Percentiles rank a stretch among this genome's conserved stretches.
phyloP scores from a whole-genome alignment of 2,113 vertebrate genomes.

The Python bivittatus region DNA sequence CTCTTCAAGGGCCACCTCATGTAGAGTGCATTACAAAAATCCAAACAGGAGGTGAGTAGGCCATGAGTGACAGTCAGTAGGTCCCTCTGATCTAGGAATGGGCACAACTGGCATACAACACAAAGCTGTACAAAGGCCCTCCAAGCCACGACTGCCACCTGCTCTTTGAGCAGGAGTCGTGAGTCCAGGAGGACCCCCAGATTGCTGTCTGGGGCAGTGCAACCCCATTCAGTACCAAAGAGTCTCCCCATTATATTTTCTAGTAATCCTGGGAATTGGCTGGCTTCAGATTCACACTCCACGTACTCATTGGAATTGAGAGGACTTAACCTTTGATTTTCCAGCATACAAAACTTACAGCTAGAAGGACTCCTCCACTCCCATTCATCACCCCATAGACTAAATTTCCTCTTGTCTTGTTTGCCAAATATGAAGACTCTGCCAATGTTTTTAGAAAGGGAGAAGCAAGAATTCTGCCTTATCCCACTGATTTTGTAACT shows the following conservation, averaged over 20 bases:
- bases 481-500: not conserved
- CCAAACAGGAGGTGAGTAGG: too few species aligned
- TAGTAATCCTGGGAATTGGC: not conserved
- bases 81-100: too few species aligned
- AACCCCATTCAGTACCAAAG: too few species aligned
- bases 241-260: not conserved
- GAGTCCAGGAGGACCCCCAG: too few species aligned
- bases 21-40: too few species aligned
- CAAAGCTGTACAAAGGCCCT: too few species aligned
- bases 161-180: too few species aligned
- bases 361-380: not conserved
- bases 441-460: not conserved
- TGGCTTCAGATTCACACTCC: not conserved
- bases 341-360: not conserved
- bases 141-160: too few species aligned
- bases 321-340: not conserved
- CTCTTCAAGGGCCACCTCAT: too few species aligned
- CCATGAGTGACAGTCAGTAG: too few species aligned
- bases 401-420: not conserved
- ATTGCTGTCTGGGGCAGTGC: too few species aligned
- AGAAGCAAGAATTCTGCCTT: not conserved
- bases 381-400: not conserved
- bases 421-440: not conserved
- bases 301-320: not conserved
- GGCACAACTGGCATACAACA: too few species aligned